A percentile compares a stretch with the other conserved stretches of the same genome.
Conservation (phyloP, 2,113 vertebrate genomes). For the Mus spicilegus region DNA sequence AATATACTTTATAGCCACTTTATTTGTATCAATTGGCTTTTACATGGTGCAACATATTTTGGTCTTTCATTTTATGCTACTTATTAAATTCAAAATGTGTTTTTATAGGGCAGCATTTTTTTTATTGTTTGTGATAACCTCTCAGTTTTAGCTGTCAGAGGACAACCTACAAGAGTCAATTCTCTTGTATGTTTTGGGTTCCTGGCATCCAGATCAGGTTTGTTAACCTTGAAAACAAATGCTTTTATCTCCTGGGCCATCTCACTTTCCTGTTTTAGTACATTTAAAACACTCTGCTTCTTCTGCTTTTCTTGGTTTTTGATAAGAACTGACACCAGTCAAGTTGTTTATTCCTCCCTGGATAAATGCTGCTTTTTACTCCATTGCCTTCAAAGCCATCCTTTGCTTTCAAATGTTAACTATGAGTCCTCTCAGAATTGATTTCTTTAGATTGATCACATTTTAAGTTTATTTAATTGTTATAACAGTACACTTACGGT, state of each 20-base stretch:
- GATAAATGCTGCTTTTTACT: neutral
- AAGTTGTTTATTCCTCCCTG: neutral
- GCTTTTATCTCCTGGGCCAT: neutral
- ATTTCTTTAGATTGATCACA: neutral
- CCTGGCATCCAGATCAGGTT: neutral
- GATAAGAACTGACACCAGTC: neutral
- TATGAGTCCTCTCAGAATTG: neutral
- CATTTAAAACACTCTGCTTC: neutral
- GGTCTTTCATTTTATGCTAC: neutral
- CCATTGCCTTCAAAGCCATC: constrained; percentile 12
- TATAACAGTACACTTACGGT: neutral
- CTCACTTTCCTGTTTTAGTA: neutral
- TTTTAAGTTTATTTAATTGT: neutral
- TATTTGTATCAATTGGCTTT: neutral
- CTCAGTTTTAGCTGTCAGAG: neutral
- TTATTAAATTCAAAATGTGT: neutral
- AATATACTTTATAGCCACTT: neutral
- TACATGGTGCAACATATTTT: neutral
- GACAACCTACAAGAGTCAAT: neutral
- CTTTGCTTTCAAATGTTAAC: neutral
- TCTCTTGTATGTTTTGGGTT: neutral
- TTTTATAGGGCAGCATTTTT: neutral
- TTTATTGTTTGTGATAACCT: neutral
- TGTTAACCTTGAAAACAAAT: neutral
- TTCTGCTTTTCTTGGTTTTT: neutral